Percentiles rank a stretch among this genome's conserved stretches.
Conservation (phyloP, 2,797 vertebrate genomes). For the Poecilia velifera region DNA sequence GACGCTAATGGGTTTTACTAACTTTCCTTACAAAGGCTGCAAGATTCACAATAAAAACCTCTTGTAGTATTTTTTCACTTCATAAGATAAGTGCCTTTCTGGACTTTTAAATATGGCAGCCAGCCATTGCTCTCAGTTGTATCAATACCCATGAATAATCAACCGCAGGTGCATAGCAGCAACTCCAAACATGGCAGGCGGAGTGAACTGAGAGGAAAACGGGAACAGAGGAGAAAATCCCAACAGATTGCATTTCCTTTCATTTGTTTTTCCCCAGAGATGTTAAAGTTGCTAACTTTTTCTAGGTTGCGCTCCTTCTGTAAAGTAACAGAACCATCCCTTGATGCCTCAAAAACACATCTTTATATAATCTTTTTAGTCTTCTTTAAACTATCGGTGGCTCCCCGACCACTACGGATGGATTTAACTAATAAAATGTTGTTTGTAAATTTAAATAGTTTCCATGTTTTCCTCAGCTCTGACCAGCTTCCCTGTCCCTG, state of each 20-base stretch:
- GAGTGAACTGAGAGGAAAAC: slow-evolving; percentile 7
- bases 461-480: neutral
- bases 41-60: slow-evolving; percentile 3
- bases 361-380: neutral
- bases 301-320: neutral
- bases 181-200: slow-evolving; percentile 24
- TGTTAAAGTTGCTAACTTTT: neutral
- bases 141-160: slow-evolving; percentile 77
- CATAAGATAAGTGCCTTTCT: slow-evolving; percentile 58
- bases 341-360: neutral
- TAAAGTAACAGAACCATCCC: neutral
- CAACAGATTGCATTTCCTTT: slow-evolving; percentile 3
- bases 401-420: neutral
- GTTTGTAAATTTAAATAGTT: neutral
- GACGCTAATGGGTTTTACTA: slow-evolving; percentile 32
- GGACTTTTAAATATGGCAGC: slow-evolving; percentile 58
- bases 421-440: neutral
- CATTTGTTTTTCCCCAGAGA: neutral
- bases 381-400: neutral
- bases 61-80: slow-evolving; percentile 10
- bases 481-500: neutral
- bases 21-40: slow-evolving; percentile 13
- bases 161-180: slow-evolving; percentile 53
- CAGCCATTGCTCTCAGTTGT: slow-evolving; percentile 53
- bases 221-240: slow-evolving; percentile 7